A percentile compares a stretch with the other conserved stretches of the same genome.
phyloP scores from a whole-genome alignment of 2,888 invertebrate species.

The Orchesellides sinensis region DNA sequence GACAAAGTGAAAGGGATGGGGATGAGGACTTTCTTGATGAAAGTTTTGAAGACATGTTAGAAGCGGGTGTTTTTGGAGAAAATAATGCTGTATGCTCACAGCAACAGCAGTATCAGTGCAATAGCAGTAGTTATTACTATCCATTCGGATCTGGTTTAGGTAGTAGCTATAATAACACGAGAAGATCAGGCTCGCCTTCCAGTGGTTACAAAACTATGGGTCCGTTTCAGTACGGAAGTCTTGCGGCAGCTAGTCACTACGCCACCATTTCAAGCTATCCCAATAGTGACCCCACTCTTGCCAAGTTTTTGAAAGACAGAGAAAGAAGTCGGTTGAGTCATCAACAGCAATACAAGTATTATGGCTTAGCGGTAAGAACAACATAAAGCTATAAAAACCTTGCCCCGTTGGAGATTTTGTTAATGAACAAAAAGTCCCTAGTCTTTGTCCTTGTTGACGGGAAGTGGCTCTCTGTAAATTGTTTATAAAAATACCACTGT shows the following conservation, averaged over 20 bases:
- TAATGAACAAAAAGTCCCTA: too few species aligned
- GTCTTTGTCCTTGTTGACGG: too few species aligned
- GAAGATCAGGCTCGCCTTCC: constrained; percentile 65
- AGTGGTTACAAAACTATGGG: constrained; percentile 72
- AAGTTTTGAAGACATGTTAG: constrained; percentile 55
- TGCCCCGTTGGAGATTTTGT: background rate
- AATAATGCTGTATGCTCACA: constrained; percentile 18
- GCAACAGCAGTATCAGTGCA: background rate
- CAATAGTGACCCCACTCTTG: constrained; percentile 65
- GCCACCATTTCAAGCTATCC: constrained; percentile 62
- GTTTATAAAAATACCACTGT: too few species aligned
- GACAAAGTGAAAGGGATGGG: constrained; percentile 18
- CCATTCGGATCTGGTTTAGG: constrained; percentile 36
- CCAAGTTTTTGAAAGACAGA: constrained; percentile 68
- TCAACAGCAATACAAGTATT: constrained; percentile 38
- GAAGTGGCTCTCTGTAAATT: too few species aligned
- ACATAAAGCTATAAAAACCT: background rate
- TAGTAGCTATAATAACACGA: constrained; percentile 50
- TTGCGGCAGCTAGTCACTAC: constrained; percentile 35
- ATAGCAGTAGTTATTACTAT: constrained; percentile 25
- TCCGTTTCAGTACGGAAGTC: constrained; percentile 59
- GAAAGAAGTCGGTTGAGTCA: constrained; percentile 31
- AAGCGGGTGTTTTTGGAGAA: constrained; percentile 53
- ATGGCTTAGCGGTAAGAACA: constrained; percentile 49
- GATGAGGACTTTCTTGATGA: constrained; percentile 58